A percentile compares a stretch with the other conserved stretches of the same genome.
These are phyloP conservation scores for Tiaroga cobitis DNA, from an alignment of 2,797 vertebrate species.

Conservation along the genomic window DNA sequence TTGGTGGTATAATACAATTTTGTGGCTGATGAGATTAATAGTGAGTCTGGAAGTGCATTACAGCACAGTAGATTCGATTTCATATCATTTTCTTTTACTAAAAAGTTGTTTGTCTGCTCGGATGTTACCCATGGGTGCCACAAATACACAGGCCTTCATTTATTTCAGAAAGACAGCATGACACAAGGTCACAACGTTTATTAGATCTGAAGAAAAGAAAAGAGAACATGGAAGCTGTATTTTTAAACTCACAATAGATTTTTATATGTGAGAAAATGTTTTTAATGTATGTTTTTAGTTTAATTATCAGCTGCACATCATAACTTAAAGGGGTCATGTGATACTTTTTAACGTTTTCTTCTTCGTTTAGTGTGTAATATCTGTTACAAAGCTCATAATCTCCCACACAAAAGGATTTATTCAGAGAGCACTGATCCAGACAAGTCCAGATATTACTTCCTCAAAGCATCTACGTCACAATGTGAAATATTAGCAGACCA, in stretches of 20 bases:
- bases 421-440: background rate
- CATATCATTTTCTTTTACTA: slow-evolving; percentile 5
- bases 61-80: slow-evolving; percentile 46
- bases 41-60: slow-evolving; percentile 52
- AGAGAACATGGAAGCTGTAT: background rate
- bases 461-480: background rate
- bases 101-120: slow-evolving; percentile 4
- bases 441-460: background rate
- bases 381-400: background rate
- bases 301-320: background rate
- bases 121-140: slow-evolving; percentile 11
- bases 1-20: slow-evolving; percentile 45
- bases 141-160: slow-evolving; percentile 22
- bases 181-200: slow-evolving; percentile 18
- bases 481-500: too few relatives aligned
- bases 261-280: background rate
- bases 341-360: too few relatives aligned
- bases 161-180: slow-evolving; percentile 24
- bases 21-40: slow-evolving; percentile 49
- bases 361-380: background rate
- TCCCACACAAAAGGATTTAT: background rate
- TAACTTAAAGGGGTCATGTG: background rate
- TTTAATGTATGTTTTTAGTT: background rate
- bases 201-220: background rate
- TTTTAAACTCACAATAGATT: background rate